phyloP scores from a whole-genome alignment of 1,140 invertebrate species.

The Drosophila repleta region DNA sequence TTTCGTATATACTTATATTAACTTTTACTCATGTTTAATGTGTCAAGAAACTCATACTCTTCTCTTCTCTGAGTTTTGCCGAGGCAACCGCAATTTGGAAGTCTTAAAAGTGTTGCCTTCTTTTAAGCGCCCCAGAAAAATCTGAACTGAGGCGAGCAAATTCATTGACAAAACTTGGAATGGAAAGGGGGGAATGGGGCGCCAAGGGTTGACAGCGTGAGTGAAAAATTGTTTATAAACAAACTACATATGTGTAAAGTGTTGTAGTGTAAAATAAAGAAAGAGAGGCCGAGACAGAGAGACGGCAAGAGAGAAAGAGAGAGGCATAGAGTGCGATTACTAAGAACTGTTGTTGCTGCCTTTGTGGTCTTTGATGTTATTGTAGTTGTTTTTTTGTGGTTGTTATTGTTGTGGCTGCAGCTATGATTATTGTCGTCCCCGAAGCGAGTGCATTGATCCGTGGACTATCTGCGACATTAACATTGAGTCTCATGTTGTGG shows the following conservation, averaged over 20 bases:
- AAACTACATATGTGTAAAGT: slow-evolving; percentile 27
- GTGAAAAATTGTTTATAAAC: slow-evolving; percentile 52
- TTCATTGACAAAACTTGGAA: slow-evolving; percentile 46
- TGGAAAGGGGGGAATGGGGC: not conserved
- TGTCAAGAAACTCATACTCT: not conserved
- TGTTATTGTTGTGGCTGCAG: not conserved
- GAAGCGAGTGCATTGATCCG: slow-evolving; percentile 31
- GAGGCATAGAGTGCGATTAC: not conserved
- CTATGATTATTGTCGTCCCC: slow-evolving; percentile 12
- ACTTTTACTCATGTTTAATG: too few species aligned
- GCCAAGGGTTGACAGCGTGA: slow-evolving; percentile 10
- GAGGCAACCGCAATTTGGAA: not conserved
- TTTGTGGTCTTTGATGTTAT: not conserved
- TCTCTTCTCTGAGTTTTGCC: not conserved
- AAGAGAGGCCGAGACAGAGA: not conserved
- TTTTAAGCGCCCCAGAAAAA: slow-evolving; percentile 26
- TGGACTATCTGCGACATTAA: slow-evolving; percentile 32
- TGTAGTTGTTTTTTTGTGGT: slow-evolving; percentile 12
- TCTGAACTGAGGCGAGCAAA: not conserved
- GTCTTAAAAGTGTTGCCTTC: slow-evolving; percentile 18
- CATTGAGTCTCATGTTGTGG: slow-evolving; percentile 10
- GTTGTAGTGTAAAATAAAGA: slow-evolving; percentile 5
- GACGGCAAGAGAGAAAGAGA: not conserved
- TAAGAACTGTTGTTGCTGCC: not conserved
- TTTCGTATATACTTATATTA: too few species aligned